Percentiles rank a stretch among this genome's conserved stretches.
These are phyloP conservation scores for Galerucella pusilla DNA, from an alignment of 2,888 invertebrate species.

Conservation along the genomic window DNA sequence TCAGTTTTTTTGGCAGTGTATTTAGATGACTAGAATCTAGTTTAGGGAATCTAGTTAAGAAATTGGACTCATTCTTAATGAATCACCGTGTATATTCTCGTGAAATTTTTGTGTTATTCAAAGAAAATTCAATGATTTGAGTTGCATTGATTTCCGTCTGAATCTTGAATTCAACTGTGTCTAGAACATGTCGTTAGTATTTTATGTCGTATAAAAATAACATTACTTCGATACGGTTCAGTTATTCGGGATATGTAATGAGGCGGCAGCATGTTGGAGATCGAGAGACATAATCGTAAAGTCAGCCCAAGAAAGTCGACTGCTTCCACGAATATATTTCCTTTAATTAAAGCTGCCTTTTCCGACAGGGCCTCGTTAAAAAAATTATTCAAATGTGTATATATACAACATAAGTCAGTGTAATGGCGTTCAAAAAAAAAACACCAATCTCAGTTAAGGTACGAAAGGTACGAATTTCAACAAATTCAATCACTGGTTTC, in stretches of 20 bases:
- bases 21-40: too few species aligned
- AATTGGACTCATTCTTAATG: too few species aligned
- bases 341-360: conserved; percentile 53
- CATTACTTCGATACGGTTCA: conserved; percentile 59
- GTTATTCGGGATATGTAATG: conserved; percentile 60
- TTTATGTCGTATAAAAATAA: conserved; percentile 62
- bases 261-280: conserved; percentile 58
- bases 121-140: not conserved
- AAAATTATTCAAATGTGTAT: too few species aligned
- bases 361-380: not conserved
- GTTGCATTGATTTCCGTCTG: conserved; percentile 1
- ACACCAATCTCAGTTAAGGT: too few species aligned
- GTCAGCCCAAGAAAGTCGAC: conserved; percentile 54
- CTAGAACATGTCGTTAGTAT: conserved; percentile 58
- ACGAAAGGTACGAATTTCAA: too few species aligned
- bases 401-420: too few species aligned
- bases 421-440: too few species aligned
- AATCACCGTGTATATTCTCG: too few species aligned
- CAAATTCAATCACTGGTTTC: too few species aligned
- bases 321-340: conserved; percentile 52
- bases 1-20: too few species aligned
- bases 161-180: conserved; percentile 10
- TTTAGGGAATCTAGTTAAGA: too few species aligned
- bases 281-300: conserved; percentile 57
- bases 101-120: too few species aligned